phyloP scores from a whole-genome alignment of 2,797 vertebrate species.

The Acipenser ruthenus region DNA sequence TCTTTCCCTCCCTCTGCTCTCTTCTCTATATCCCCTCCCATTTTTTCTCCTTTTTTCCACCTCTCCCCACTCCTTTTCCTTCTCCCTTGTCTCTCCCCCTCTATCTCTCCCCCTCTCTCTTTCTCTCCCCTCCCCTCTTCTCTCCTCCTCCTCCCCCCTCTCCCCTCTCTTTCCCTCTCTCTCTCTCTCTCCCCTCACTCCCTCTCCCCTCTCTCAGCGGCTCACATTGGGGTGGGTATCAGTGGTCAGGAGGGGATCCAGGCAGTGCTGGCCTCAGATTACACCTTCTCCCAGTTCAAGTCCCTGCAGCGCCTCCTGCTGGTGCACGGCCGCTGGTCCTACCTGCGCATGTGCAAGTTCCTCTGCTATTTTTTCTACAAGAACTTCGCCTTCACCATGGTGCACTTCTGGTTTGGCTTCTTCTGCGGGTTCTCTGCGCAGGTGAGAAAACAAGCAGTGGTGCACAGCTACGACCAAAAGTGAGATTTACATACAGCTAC shows the following conservation, averaged over 20 bases:
- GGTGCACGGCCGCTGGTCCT: conserved; percentile 93
- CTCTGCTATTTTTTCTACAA: conserved; percentile 98
- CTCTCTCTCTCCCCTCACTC: not conserved
- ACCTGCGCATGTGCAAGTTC: conserved; percentile 93
- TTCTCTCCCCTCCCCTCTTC: not conserved
- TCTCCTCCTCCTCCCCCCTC: too few species aligned
- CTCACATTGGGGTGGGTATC: conserved; percentile 90
- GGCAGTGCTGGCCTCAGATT: conserved; percentile 83
- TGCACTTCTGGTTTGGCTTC: conserved; percentile 98
- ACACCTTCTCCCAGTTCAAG: conserved; percentile 91
- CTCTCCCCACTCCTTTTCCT: conserved; percentile 13
- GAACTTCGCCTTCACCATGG: conserved; percentile 97
- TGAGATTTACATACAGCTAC: not conserved
- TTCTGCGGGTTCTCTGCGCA: conserved; percentile 94
- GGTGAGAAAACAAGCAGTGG: conserved; percentile 46
- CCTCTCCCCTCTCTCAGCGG: conserved; percentile 48
- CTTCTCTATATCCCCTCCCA: conserved; percentile 6
- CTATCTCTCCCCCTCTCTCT: too few species aligned
- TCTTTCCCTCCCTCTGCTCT: not conserved
- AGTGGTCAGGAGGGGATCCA: conserved; percentile 94
- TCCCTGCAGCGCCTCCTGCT: conserved; percentile 88
- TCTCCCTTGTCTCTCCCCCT: not conserved
- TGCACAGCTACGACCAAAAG: not conserved
- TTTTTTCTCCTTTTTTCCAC: conserved; percentile 24
- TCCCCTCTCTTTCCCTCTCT: not conserved